A percentile compares a stretch with the other conserved stretches of the same genome.
Evolutionary conservation across 2,113 vertebrate species (phyloP).

Genomic region (Thinocorus orbignyianus): DNA sequence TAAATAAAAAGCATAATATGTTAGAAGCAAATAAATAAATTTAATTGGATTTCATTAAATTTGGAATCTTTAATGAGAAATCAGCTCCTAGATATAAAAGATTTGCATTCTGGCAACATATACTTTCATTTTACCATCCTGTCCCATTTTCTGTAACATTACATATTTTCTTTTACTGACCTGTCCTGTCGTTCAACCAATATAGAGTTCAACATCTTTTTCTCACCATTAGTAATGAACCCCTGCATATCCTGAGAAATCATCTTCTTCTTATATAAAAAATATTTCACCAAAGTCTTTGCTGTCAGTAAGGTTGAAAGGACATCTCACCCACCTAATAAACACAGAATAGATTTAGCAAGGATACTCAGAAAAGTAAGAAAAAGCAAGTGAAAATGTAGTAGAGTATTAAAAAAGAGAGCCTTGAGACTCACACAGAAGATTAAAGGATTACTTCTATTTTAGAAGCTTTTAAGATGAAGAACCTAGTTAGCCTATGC

Average conservation of each 20-base stretch:
- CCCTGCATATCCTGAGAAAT: background rate
- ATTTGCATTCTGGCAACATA: background rate
- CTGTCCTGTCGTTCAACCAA: background rate
- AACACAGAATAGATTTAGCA: constrained; percentile 20
- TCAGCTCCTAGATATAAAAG: background rate
- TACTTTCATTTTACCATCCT: background rate
- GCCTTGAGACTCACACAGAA: background rate
- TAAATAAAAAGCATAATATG: background rate
- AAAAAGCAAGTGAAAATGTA: background rate
- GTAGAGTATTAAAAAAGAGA: constrained; percentile 19
- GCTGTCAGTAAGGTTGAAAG: constrained; percentile 22
- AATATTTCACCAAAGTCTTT: background rate
- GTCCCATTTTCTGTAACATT: background rate
- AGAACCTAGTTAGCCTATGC: background rate
- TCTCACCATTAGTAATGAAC: background rate
- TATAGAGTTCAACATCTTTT: background rate
- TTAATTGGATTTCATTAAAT: background rate
- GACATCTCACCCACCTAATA: constrained; percentile 20
- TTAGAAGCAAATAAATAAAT: background rate
- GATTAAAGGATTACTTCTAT: constrained; percentile 57
- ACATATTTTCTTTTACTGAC: background rate
- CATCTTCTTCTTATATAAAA: background rate
- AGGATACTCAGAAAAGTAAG: constrained; percentile 14
- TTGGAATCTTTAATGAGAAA: background rate
- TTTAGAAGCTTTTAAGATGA: constrained; percentile 34